Base-by-base conservation (phyloP, 2,888 invertebrate species). In the Tetragonula carbonaria region DNA sequence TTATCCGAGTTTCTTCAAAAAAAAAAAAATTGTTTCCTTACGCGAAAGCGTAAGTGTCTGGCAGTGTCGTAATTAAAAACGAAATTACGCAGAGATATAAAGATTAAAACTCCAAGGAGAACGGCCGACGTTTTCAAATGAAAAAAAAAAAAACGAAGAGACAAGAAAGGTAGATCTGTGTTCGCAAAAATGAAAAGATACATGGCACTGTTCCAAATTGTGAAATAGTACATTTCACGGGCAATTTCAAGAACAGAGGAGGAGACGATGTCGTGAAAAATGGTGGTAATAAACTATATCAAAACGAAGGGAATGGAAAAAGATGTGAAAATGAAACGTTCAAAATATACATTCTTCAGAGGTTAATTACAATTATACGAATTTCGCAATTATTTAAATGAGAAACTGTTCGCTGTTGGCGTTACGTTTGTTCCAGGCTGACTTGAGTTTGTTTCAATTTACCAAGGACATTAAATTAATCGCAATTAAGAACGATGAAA, bases 401-500 rank as follows among this genome's bases (percentile, higher is more conserved):
- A 18, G 33, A 70, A 53, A 14, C 18, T 66, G 18, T 28, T n/a
- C n/a, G n/a, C n/a, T 45, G 38, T 45, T 45, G 14, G n/a, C 3
- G 13, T 53, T 45, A 0, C 28, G 11, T 38, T 59, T 45, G 38
- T 38, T 28, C 21, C 21, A n/a, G 23, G n/a, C 33, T 11, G 57
- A 4, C 14, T 21, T 18, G 33, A 76, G n/a, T 18, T 28, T 50
- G 18, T 67, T 33, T 68, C 28, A 14, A 33, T 62, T 62, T 18
- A 2, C 70, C n/a, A 51, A 53, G 50, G 6, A 57, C 23, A 23
- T 55, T 33, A 65, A 70, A 33, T 51, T 38, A 21, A 14, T 14
- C 33, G n/a, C 14, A 71, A 67, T 80, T 72, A 67, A 38, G n/a
- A 38, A 28, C 21, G 23, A 38, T 11, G 18, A 74, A 53, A 16